Evolutionary conservation across 1,140 invertebrate genomes (phyloP).

Genomic region (Microplitis mediator): DNA sequence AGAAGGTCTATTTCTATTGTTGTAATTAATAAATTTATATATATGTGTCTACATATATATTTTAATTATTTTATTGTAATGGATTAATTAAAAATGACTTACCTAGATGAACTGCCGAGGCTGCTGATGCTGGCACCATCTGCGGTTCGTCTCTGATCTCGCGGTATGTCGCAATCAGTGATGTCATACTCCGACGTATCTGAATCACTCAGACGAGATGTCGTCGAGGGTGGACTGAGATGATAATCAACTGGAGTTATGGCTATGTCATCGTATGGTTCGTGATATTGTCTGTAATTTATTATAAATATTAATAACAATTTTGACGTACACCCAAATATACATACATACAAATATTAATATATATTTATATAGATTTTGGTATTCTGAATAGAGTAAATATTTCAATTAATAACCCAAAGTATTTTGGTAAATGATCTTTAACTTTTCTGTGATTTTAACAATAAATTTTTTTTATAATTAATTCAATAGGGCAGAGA

Average conservation of each 20-base stretch:
- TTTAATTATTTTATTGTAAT: no score
- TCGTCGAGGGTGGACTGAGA: constrained; percentile 87
- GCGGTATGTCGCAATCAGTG: constrained; percentile 69
- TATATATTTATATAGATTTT: no score
- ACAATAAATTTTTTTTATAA: no score
- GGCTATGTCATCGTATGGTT: constrained; percentile 62
- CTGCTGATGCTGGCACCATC: constrained; percentile 85
- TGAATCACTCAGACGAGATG: constrained; percentile 87
- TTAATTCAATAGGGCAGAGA: no score
- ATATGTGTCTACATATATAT: no score
- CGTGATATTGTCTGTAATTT: constrained; percentile 51
- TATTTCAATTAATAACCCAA: no score
- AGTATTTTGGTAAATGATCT: no score
- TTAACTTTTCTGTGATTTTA: no score
- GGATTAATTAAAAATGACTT: constrained; percentile 26
- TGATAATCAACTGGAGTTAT: constrained; percentile 80
- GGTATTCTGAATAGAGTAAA: no score
- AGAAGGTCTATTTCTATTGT: not conserved
- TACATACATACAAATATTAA: no score
- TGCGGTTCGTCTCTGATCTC: constrained; percentile 68
- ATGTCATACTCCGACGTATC: constrained; percentile 92
- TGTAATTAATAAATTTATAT: not conserved
- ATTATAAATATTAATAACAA: not conserved
- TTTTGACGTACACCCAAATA: no score
- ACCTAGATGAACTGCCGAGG: constrained; percentile 84